Conservation (phyloP, 2,797 vertebrate genomes). For the Pseudomugil tenellus region DNA sequence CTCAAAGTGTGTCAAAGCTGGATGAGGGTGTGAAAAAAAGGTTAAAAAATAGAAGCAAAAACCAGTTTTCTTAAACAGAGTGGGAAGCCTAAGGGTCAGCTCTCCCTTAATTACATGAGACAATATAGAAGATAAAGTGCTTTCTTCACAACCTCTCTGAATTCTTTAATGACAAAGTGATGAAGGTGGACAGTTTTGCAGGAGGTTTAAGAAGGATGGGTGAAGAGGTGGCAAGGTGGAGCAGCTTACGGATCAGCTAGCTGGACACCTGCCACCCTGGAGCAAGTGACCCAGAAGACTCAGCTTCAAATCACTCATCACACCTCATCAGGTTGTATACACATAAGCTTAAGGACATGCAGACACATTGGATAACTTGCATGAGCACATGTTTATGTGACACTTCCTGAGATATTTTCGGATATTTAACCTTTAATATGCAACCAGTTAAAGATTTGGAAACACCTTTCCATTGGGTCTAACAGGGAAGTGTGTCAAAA, state of each 20-base stretch:
- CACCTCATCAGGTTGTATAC: conserved; percentile 44
- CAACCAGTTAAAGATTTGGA: too few relatives aligned
- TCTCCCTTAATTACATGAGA: conserved; percentile 27
- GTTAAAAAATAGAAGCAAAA: conserved; percentile 33
- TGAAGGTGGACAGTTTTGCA: conserved; percentile 30
- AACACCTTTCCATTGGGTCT: too few relatives aligned
- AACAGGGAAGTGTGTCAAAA: too few relatives aligned
- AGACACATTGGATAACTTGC: background rate
- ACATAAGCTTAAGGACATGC: conserved; percentile 1
- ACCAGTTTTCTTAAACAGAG: conserved; percentile 35
- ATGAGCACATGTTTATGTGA: background rate
- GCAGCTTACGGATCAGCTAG: conserved; percentile 67
- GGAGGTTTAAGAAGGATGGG: conserved; percentile 41
- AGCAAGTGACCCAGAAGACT: conserved; percentile 67
- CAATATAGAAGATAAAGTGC: conserved; percentile 14
- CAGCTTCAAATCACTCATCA: conserved; percentile 58
- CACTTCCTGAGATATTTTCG: background rate
- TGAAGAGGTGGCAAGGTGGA: conserved; percentile 80
- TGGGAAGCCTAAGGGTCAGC: conserved; percentile 18
- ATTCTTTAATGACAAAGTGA: conserved; percentile 39
- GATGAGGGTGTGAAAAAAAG: conserved; percentile 6
- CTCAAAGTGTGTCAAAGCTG: background rate
- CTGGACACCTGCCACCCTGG: conserved; percentile 72
- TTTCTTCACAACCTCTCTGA: conserved; percentile 35
- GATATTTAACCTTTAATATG: background rate